These are phyloP conservation scores for Darevskia nairensis DNA, from an alignment of 2,797 vertebrate genomes.

Conservation along the genomic window DNA sequence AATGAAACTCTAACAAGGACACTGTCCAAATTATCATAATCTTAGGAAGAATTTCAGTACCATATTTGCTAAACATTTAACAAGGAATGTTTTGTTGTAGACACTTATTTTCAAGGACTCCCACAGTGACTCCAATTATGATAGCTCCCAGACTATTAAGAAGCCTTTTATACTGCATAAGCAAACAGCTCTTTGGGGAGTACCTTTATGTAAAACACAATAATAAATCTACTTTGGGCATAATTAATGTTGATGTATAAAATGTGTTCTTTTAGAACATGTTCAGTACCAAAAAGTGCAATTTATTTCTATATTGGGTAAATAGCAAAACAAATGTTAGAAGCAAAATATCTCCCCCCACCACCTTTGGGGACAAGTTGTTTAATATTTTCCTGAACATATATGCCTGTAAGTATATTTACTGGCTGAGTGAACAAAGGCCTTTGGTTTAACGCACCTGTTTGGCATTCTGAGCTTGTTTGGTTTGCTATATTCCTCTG, in stretches of 20 bases:
- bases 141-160: neutral
- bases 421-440: neutral
- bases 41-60: constrained; percentile 22
- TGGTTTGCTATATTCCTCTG: neutral
- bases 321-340: neutral
- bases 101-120: constrained; percentile 42
- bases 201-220: constrained; percentile 25
- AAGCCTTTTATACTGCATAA: neutral
- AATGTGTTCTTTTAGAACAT: constrained; percentile 31
- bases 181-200: constrained; percentile 7
- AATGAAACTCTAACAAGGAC: constrained; percentile 11
- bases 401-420: neutral
- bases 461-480: neutral
- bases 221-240: constrained; percentile 23
- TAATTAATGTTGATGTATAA: constrained; percentile 5
- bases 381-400: neutral
- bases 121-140: neutral
- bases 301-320: neutral
- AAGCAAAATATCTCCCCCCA: neutral
- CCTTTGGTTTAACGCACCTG: neutral
- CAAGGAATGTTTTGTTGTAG: neutral
- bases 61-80: constrained; percentile 2
- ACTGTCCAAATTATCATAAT: constrained; percentile 20
- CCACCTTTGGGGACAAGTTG: neutral
- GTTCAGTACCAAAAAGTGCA: neutral